A percentile compares a stretch with the other conserved stretches of the same genome.
Conservation (phyloP, 2,113 vertebrate species). For the Salvelinus fontinalis region DNA sequence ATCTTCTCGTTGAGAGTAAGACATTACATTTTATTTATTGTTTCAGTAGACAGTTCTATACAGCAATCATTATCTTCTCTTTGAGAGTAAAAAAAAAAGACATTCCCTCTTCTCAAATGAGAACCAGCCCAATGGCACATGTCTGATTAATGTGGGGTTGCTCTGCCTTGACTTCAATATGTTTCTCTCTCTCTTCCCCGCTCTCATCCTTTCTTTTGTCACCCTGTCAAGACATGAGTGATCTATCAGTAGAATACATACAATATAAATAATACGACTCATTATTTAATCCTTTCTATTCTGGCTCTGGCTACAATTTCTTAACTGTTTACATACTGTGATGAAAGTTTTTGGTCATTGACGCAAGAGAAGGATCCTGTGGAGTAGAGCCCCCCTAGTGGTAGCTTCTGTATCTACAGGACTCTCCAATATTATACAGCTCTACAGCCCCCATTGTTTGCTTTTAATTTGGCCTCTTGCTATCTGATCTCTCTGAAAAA, state of each 20-base stretch:
- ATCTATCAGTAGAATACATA: constrained; percentile 12
- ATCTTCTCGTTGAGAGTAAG: not conserved
- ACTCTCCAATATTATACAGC: no score
- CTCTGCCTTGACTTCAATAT: constrained; percentile 36
- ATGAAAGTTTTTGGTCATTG: constrained; percentile 6
- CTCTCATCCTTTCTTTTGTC: constrained; percentile 20
- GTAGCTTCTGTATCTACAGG: constrained; percentile 19
- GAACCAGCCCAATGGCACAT: constrained; percentile 40
- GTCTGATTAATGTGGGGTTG: constrained; percentile 51
- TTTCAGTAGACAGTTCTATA: not conserved
- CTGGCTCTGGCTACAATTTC: constrained; percentile 17
- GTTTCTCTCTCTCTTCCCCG: not conserved
- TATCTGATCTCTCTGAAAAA: no score
- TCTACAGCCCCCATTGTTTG: not conserved
- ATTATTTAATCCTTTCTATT: constrained; percentile 44
- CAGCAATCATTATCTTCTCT: not conserved
- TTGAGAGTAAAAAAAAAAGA: not conserved
- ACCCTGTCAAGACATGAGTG: constrained; percentile 28
- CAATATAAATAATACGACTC: constrained; percentile 31
- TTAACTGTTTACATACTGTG: not conserved
- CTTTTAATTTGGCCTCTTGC: not conserved
- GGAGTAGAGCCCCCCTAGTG: constrained; percentile 70
- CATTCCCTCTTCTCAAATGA: constrained; percentile 15
- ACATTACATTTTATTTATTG: not conserved
- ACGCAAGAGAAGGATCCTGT: constrained; percentile 49